Evolutionary conservation across 2,113 vertebrate genomes (phyloP).

Genomic region (Megalops atlanticus): DNA sequence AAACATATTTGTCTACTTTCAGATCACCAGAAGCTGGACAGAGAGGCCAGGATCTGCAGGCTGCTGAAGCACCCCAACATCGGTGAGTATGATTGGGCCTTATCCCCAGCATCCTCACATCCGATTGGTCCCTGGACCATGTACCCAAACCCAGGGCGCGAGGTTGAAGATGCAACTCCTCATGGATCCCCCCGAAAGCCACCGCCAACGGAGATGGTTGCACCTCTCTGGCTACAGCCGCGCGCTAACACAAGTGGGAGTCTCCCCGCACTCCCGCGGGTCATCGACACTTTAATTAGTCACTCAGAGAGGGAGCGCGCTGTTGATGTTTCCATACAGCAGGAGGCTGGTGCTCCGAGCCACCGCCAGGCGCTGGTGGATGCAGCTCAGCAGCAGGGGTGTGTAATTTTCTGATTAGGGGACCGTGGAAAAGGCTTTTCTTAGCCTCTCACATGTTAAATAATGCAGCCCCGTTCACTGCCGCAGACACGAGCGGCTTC

Average conservation of each 20-base stretch:
- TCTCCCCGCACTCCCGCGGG: no score
- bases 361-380: background rate
- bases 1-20: constrained; percentile 1
- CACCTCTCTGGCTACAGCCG: no score
- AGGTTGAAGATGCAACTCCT: no score
- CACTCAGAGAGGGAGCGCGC: background rate
- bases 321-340: background rate
- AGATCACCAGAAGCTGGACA: constrained; percentile 35
- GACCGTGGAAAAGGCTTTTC: constrained; percentile 8
- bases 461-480: constrained; percentile 5
- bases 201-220: no score
- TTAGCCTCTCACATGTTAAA: constrained; percentile 23
- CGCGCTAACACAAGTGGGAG: no score
- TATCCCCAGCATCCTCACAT: background rate
- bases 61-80: constrained; percentile 28
- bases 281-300: no score
- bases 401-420: background rate
- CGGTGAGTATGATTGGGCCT: constrained; percentile 3
- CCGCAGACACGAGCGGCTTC: constrained; percentile 7
- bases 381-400: background rate
- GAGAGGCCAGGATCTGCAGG: constrained; percentile 31
- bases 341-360: background rate
- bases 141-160: no score
- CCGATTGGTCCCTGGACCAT: background rate
- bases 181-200: no score